phyloP scores from a whole-genome alignment of 2,113 vertebrate species.

The Crotalus horridus region DNA sequence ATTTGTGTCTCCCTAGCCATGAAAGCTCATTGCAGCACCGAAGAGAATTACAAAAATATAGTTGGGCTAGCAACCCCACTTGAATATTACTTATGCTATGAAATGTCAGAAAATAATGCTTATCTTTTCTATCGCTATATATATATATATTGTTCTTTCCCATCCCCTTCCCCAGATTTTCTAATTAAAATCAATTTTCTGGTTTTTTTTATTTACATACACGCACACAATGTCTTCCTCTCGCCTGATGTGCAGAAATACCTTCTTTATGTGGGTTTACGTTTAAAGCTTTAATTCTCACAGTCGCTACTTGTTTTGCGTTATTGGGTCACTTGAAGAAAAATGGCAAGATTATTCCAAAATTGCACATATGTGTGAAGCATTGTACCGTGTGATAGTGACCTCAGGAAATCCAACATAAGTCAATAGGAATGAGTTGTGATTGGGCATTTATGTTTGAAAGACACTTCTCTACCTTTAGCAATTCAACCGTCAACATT shows the following conservation, averaged over 20 bases:
- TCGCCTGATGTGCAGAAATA: not conserved
- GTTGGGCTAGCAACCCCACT: slow-evolving; percentile 32
- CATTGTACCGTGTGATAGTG: slow-evolving; percentile 23
- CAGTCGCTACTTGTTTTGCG: not conserved
- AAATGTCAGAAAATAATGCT: slow-evolving; percentile 70
- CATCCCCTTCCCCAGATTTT: not conserved
- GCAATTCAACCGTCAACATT: not conserved
- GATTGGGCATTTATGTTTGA: not conserved
- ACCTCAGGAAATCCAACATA: not conserved
- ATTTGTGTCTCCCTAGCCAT: slow-evolving; percentile 20
- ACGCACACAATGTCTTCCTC: not conserved
- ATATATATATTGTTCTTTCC: not conserved
- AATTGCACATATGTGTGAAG: slow-evolving; percentile 32
- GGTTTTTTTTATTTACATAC: not conserved
- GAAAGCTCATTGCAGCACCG: slow-evolving; percentile 73
- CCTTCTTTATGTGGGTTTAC: slow-evolving; percentile 21
- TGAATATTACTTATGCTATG: slow-evolving; percentile 58
- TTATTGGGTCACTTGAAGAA: slow-evolving; percentile 43
- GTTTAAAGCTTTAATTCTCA: not conserved
- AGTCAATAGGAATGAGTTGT: not conserved
- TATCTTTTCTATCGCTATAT: slow-evolving; percentile 29
- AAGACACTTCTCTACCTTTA: slow-evolving; percentile 46
- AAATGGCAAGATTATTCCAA: slow-evolving; percentile 44
- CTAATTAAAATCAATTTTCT: slow-evolving; percentile 42
- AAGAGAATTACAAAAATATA: slow-evolving; percentile 76